Percentiles rank a stretch among this genome's conserved stretches.
Evolutionary conservation across 2,113 vertebrate species (phyloP).

Genomic region (Myrmecobius fasciatus): DNA sequence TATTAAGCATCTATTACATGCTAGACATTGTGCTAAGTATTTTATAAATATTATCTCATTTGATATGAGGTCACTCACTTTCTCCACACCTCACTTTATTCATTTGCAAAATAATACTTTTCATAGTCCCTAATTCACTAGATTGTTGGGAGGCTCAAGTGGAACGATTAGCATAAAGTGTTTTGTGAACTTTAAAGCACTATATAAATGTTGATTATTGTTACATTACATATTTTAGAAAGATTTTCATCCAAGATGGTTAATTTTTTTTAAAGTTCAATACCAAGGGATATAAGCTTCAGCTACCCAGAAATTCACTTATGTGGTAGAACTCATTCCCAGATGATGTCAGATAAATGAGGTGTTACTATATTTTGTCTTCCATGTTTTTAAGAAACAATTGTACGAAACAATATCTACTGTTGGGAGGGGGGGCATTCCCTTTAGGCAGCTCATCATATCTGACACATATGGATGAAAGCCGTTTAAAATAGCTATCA

Average conservation of each 20-base stretch:
- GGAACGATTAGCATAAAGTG: not conserved
- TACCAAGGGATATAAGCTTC: not conserved
- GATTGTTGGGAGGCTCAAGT: not conserved
- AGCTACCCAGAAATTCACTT: not conserved
- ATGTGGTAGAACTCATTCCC: not conserved
- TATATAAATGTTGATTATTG: not conserved
- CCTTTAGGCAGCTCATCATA: not conserved
- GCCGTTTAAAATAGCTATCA: not conserved
- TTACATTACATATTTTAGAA: not conserved
- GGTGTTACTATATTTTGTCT: not conserved
- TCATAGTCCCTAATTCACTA: not conserved
- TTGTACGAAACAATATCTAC: not conserved
- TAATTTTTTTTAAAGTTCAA: not conserved
- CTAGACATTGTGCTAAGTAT: not conserved
- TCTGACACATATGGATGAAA: not conserved
- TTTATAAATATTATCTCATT: not conserved
- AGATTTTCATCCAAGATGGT: not conserved
- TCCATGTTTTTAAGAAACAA: not conserved
- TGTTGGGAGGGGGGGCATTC: not conserved
- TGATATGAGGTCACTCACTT: not conserved
- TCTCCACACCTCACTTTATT: not conserved
- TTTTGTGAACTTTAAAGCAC: not conserved
- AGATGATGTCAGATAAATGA: constrained; percentile 5
- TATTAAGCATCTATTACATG: not conserved
- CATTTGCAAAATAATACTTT: not conserved